These are phyloP conservation scores for Blera fallax DNA, from an alignment of 2,888 invertebrate genomes.

Conservation along the genomic window DNA sequence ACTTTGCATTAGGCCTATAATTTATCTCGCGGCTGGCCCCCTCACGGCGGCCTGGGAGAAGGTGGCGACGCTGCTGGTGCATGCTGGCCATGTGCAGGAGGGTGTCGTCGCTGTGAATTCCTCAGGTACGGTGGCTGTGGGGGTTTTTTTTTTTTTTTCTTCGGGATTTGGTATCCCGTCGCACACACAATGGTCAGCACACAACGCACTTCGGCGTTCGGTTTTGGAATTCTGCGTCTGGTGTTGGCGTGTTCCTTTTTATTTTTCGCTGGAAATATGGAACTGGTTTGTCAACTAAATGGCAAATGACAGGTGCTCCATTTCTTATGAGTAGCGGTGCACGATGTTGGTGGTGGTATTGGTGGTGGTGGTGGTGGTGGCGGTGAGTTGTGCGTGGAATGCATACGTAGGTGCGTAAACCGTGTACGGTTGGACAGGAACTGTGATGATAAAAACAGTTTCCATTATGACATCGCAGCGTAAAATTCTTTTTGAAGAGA, in stretches of 20 bases:
- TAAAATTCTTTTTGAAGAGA: constrained; percentile 18
- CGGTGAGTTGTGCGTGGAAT: constrained; percentile 61
- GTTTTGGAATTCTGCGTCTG: constrained; percentile 47
- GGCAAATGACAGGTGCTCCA: constrained; percentile 71
- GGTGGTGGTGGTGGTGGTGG: neutral
- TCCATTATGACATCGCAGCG: constrained; percentile 61
- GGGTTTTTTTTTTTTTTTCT: constrained; percentile 16
- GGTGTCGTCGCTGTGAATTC: constrained; percentile 53
- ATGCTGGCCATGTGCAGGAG: constrained; percentile 34
- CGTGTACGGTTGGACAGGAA: constrained; percentile 46
- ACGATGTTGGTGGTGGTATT: constrained; percentile 8
- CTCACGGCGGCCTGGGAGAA: constrained; percentile 17
- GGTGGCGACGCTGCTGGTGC: constrained; percentile 38
- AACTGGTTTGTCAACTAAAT: constrained; percentile 70
- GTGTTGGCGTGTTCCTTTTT: constrained; percentile 24
- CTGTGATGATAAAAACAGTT: constrained; percentile 63
- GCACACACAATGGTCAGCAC: constrained; percentile 49
- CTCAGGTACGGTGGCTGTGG: constrained; percentile 23
- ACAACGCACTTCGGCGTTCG: constrained; percentile 44
- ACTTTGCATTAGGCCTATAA: constrained; percentile 82
- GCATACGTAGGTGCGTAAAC: constrained; percentile 65
- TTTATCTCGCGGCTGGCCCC: constrained; percentile 78
- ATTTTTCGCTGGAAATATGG: constrained; percentile 45
- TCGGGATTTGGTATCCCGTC: constrained; percentile 18
- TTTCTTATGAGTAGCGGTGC: constrained; percentile 55